A percentile compares a stretch with the other conserved stretches of the same genome.
Conservation (phyloP, 2,797 vertebrate genomes). For the Graptemys geographica region DNA sequence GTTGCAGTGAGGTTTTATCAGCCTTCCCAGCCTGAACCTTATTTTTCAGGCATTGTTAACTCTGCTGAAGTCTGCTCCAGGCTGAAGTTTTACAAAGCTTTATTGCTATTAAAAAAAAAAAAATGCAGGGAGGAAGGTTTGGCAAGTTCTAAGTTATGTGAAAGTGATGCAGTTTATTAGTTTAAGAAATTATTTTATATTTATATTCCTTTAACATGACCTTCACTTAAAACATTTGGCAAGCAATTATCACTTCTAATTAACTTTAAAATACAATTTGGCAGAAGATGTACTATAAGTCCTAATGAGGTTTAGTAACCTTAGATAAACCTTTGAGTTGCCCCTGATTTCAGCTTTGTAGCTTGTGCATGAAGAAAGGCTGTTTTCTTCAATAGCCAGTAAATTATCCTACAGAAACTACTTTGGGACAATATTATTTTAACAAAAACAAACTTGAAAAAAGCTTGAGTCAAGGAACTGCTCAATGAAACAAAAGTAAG, state of each 20-base stretch:
- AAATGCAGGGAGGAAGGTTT: neutral
- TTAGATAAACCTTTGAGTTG: neutral
- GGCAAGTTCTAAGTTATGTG: neutral
- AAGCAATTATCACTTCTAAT: conserved; percentile 11
- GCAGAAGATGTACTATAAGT: neutral
- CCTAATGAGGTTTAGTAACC: neutral
- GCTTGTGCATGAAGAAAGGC: neutral
- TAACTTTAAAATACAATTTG: neutral
- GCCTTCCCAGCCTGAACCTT: conserved; percentile 9
- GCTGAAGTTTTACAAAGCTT: conserved; percentile 38
- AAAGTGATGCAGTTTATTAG: neutral
- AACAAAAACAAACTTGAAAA: neutral
- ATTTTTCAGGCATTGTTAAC: conserved; percentile 40
- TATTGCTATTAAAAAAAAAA: neutral
- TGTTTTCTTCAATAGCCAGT: neutral
- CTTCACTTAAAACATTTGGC: neutral
- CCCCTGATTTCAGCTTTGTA: neutral
- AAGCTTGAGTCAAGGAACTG: no score
- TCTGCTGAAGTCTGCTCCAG: conserved; percentile 3
- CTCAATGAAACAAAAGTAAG: no score
- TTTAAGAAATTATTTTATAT: neutral
- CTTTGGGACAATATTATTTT: neutral
- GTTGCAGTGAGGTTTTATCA: conserved; percentile 25
- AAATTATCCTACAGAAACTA: neutral
- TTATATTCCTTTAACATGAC: conserved; percentile 21